Evolutionary conservation across 2,888 invertebrate genomes (phyloP).

Genomic region (Caenorhabditis sinica): DNA sequence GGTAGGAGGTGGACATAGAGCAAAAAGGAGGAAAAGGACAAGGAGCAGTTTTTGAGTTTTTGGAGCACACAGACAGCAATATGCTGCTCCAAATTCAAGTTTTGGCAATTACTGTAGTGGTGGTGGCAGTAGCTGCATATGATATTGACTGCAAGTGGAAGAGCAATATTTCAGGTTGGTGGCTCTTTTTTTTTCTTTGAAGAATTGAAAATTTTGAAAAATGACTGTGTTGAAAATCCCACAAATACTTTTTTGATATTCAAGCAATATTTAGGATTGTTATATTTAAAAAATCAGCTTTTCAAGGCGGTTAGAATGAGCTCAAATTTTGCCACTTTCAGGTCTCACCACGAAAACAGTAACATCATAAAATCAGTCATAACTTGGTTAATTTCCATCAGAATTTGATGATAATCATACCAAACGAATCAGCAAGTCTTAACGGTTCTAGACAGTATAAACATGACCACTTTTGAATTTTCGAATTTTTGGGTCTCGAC

Average conservation of each 20-base stretch:
- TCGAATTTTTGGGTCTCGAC: neutral
- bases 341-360: too few species aligned
- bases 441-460: neutral
- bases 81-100: neutral
- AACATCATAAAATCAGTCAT: neutral
- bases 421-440: neutral
- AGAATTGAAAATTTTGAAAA: neutral
- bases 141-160: slow-evolving; percentile 78
- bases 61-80: slow-evolving; percentile 8
- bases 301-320: too few species aligned
- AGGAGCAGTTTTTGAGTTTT: slow-evolving; percentile 4
- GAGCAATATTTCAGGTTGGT: slow-evolving; percentile 74
- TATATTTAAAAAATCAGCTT: too few species aligned
- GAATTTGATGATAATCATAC: neutral
- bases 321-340: too few species aligned
- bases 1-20: neutral
- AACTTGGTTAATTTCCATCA: neutral
- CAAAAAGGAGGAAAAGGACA: neutral
- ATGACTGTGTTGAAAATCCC: too few species aligned
- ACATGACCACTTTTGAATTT: too few species aligned
- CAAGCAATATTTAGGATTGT: too few species aligned
- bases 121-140: slow-evolving; percentile 28
- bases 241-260: too few species aligned
- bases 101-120: neutral
- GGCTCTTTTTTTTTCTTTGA: neutral